Evolutionary conservation across 2,888 invertebrate genomes (phyloP).

Genomic region (Pegoplata infirma): DNA sequence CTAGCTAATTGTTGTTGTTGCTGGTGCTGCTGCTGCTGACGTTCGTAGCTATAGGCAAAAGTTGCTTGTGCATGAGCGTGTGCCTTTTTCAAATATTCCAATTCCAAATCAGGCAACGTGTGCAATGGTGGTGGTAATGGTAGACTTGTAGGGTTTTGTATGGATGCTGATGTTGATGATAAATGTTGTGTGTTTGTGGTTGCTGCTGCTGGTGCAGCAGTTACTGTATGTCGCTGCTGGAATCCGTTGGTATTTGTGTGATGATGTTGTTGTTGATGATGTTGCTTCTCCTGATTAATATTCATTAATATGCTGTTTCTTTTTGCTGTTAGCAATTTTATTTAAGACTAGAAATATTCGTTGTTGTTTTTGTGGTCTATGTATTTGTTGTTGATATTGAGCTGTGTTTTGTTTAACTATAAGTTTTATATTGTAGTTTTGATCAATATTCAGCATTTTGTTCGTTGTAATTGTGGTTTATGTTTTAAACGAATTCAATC

Average conservation of each 20-base stretch:
- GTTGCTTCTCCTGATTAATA: conserved; percentile 72
- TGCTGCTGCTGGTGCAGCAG: conserved; percentile 17
- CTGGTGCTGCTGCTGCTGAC: conserved; percentile 61
- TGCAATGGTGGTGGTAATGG: conserved; percentile 55
- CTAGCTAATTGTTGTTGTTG: conserved; percentile 53
- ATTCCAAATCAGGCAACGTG: conserved; percentile 63
- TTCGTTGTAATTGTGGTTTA: conserved; percentile 48
- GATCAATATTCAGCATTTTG: conserved; percentile 57
- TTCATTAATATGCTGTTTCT: conserved; percentile 74
- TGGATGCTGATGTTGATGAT: conserved; percentile 56
- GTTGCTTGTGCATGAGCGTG: conserved; percentile 67
- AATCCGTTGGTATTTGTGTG: conserved; percentile 66
- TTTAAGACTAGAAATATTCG: conserved; percentile 69
- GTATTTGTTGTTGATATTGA: conserved; percentile 29
- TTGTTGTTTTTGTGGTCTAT: conserved; percentile 30
- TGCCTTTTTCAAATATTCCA: conserved; percentile 67
- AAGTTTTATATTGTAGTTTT: conserved; percentile 33
- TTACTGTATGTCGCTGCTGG: conserved; percentile 64
- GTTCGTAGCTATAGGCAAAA: conserved; percentile 69
- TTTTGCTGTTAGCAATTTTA: conserved; percentile 64
- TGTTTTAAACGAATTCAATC: conserved; percentile 19
- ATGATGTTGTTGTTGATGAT: conserved; percentile 63
- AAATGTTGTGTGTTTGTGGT: conserved; percentile 65
- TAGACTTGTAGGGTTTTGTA: conserved; percentile 46
- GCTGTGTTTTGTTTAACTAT: conserved; percentile 23